Base-by-base conservation (phyloP, 2,888 invertebrate species). In the Diploptera punctata region DNA sequence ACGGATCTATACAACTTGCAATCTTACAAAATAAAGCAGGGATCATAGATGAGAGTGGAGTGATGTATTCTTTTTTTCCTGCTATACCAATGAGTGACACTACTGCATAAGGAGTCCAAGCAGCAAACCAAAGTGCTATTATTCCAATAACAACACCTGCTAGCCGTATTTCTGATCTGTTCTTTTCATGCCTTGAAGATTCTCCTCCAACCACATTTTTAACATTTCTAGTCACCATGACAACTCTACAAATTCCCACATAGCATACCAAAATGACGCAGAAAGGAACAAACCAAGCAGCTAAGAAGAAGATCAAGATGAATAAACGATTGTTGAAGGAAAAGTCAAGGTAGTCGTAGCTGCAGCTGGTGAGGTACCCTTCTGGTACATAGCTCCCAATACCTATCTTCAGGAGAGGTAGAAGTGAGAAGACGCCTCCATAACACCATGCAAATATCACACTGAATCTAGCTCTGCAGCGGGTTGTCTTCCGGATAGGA, bases 41-140 rank as follows among this genome's bases (percentile, higher is more conserved):
- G 44, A 93, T 84, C 91, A 93, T 92, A 0, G 93, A 92, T 3
- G 86, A 82, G 38, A 90, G 79, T 0, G 94, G 94, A 0, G 91
- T 89, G 47, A 94, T 85, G 16, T 89, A 81, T 29, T 88, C 82
- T 75, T 88, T 87, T 77, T 88, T 83, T 2, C 90, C 90, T 74
- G 88, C 88, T 76, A 92, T 88, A 0, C 93, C 94, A 24, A 94
- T 80, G 33, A 94, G 85, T 16, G 94, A 89, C 0, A 94, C 89
- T 0, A 90, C 82, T 0, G 94, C 90, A 79, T 94, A 94, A 0
- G 94, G 94, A 0, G 93, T 92, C 94, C 94, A 95, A 0, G 94
- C 90, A 10, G 90, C 78, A 79, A 93, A 90, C 88, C 94, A 95
- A 75, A 94, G 80, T 0, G 87, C 86, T 74, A 93, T 91, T 0